A percentile compares a stretch with the other conserved stretches of the same genome.
Evolutionary conservation across 2,113 vertebrate species (phyloP).

Genomic region (Lamprotornis superbus): DNA sequence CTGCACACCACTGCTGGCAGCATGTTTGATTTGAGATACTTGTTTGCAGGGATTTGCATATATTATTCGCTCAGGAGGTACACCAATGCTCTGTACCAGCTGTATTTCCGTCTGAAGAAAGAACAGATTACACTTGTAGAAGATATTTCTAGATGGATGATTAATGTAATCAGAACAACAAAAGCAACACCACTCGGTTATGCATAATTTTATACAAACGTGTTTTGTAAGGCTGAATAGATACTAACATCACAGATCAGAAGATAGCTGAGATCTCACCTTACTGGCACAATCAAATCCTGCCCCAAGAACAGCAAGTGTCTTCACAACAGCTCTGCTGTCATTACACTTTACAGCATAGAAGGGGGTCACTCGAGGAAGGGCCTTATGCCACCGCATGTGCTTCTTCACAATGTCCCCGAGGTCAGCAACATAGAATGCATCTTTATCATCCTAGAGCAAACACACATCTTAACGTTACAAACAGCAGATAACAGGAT

Average conservation of each 20-base stretch:
- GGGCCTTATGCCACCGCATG: conserved; percentile 84
- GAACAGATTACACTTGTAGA: background rate
- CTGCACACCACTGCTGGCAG: conserved; percentile 89
- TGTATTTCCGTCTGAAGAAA: conserved; percentile 89
- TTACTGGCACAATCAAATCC: conserved; percentile 99
- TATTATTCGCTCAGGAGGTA: conserved; percentile 89
- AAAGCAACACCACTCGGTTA: background rate
- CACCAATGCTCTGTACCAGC: conserved; percentile 89
- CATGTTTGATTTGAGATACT: conserved; percentile 97
- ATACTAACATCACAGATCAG: background rate
- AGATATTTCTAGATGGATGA: background rate
- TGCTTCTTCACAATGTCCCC: conserved; percentile 95
- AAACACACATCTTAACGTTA: background rate
- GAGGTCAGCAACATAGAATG: conserved; percentile 95
- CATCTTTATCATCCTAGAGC: conserved; percentile 92
- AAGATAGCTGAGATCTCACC: conserved; percentile 61
- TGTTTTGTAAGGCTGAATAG: background rate
- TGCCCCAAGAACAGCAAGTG: conserved; percentile 86
- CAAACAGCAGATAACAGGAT: background rate
- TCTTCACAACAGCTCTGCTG: conserved; percentile 85
- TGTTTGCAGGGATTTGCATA: conserved; percentile 99
- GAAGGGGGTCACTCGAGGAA: conserved; percentile 91
- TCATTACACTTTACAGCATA: conserved; percentile 97
- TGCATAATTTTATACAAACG: background rate
- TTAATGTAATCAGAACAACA: background rate